Percentiles rank a stretch among this genome's conserved stretches.
phyloP scores from a whole-genome alignment of 2,797 vertebrate species.

The Brotula barbata region DNA sequence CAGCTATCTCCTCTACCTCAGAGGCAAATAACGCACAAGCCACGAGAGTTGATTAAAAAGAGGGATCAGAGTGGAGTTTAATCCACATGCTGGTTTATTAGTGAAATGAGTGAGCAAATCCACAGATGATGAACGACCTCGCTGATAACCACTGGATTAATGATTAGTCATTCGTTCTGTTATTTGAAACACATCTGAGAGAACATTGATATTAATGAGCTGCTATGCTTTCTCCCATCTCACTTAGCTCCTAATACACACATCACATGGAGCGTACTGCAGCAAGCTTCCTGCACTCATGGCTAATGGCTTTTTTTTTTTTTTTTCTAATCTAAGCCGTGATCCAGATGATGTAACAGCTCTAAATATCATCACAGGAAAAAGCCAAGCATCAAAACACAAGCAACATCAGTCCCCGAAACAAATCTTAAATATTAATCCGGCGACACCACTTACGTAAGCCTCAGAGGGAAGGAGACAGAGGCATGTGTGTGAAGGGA shows the following conservation, averaged over 20 bases:
- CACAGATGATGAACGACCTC: slow-evolving; percentile 31
- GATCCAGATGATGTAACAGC: slow-evolving; percentile 72
- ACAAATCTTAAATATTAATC: slow-evolving; percentile 73
- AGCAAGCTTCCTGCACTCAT: slow-evolving; percentile 49
- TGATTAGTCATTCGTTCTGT: slow-evolving; percentile 44
- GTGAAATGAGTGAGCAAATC: slow-evolving; percentile 30
- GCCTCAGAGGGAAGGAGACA: slow-evolving; percentile 38
- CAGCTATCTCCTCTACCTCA: background rate
- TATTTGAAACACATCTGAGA: slow-evolving; percentile 58
- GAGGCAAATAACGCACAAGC: background rate
- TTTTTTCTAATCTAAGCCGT: slow-evolving; percentile 57
- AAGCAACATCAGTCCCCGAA: slow-evolving; percentile 46
- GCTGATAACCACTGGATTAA: slow-evolving; percentile 31
- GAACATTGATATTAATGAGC: slow-evolving; percentile 64
- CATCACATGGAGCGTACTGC: slow-evolving; percentile 59
- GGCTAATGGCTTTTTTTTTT: slow-evolving; percentile 23
- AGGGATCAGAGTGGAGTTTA: slow-evolving; percentile 7
- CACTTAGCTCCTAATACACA: slow-evolving; percentile 51
- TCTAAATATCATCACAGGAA: slow-evolving; percentile 58
- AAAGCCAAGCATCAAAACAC: slow-evolving; percentile 39
- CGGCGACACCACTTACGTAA: slow-evolving; percentile 64
- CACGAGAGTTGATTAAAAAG: too few species aligned
- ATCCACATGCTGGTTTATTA: slow-evolving; percentile 17
- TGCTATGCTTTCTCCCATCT: slow-evolving; percentile 11
- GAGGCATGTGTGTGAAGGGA: slow-evolving; percentile 37